phyloP scores from a whole-genome alignment of 2,797 vertebrate species.

The Pseudocheirus occidentalis region DNA sequence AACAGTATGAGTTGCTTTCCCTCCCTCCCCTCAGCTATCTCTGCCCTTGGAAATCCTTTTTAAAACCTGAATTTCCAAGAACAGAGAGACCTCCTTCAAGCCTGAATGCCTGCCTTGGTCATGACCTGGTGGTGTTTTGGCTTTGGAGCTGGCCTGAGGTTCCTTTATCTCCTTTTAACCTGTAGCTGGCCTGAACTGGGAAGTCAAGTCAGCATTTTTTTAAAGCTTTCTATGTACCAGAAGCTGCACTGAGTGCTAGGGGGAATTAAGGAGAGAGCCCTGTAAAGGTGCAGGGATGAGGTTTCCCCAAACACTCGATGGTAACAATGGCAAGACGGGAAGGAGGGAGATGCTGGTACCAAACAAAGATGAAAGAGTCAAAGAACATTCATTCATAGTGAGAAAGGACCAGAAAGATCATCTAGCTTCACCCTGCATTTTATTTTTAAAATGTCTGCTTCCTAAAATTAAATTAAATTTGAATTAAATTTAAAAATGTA shows the following conservation, averaged over 20 bases:
- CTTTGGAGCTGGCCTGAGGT: not conserved
- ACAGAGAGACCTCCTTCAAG: not conserved
- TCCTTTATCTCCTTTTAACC: not conserved
- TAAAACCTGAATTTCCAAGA: not conserved
- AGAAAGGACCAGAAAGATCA: not conserved
- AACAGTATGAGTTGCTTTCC: too few relatives aligned
- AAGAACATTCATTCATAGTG: not conserved
- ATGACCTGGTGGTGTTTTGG: not conserved
- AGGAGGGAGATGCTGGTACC: not conserved
- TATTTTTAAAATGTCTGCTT: too few relatives aligned
- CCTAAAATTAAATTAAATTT: too few relatives aligned
- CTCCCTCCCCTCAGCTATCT: not conserved
- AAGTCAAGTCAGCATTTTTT: not conserved
- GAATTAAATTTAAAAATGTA: too few relatives aligned
- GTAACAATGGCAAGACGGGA: not conserved
- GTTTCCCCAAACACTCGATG: not conserved
- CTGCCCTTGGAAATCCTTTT: not conserved
- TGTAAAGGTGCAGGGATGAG: not conserved
- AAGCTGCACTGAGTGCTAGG: not conserved
- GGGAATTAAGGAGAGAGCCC: too few relatives aligned
- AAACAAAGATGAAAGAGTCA: not conserved
- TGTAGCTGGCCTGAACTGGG: not conserved
- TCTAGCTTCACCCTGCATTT: too few relatives aligned
- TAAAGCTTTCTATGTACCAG: not conserved
- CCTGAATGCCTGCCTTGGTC: not conserved